Conservation (phyloP, 2,113 vertebrate species). For the Perccottus glenii region DNA sequence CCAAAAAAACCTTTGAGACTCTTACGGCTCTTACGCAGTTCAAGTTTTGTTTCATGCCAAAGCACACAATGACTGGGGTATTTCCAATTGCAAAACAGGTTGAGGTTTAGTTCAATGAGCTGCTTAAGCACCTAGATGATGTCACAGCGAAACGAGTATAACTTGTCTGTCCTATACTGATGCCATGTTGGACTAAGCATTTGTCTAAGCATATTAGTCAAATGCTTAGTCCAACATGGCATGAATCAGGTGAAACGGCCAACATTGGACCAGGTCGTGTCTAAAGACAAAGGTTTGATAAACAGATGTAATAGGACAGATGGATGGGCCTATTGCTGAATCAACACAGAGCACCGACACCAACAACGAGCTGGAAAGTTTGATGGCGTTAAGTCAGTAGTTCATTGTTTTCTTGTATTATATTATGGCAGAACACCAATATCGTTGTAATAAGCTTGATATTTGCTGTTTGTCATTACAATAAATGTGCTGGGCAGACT, state of each 20-base stretch:
- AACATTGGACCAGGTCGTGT: neutral
- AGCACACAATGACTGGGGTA: neutral
- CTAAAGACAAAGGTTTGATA: neutral
- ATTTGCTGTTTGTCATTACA: neutral
- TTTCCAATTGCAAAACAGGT: neutral
- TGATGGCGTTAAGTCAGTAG: too few species aligned
- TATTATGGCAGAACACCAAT: too few species aligned
- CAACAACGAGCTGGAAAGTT: too few species aligned
- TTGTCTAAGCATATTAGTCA: too few species aligned
- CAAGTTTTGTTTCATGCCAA: neutral
- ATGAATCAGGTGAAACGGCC: too few species aligned
- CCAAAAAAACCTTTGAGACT: neutral
- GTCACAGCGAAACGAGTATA: neutral
- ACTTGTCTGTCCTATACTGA: neutral
- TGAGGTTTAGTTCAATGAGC: neutral
- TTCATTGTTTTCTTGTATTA: too few species aligned
- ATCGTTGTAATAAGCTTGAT: neutral
- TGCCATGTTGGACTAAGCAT: neutral
- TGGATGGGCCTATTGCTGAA: too few species aligned
- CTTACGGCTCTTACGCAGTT: neutral
- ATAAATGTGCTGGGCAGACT: neutral
- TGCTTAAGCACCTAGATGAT: neutral
- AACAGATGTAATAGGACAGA: too few species aligned
- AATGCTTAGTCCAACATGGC: too few species aligned
- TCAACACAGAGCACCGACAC: too few species aligned